phyloP scores from a whole-genome alignment of 2,888 invertebrate species.

The Ischnura elegans region DNA sequence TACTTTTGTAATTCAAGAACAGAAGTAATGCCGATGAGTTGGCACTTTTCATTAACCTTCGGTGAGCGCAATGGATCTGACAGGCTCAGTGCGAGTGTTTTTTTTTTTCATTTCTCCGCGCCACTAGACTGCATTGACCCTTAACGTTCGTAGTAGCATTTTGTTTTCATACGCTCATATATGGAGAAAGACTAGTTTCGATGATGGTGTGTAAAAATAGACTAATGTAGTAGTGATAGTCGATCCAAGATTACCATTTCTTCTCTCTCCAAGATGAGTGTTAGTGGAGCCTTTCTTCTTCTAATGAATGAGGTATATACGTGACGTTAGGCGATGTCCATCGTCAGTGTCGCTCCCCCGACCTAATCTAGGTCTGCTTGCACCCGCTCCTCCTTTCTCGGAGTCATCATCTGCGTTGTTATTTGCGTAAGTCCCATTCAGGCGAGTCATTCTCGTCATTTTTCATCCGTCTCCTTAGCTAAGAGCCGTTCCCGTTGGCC shows the following conservation, averaged over 20 bases:
- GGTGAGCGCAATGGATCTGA: no score
- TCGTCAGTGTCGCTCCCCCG: background rate
- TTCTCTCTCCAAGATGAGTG: background rate
- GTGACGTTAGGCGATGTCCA: background rate
- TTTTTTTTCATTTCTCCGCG: no score
- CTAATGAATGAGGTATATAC: background rate
- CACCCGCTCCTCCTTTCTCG: background rate
- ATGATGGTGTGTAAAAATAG: no score
- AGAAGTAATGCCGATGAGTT: no score
- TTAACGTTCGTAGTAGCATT: no score
- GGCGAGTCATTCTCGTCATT: conserved; percentile 1
- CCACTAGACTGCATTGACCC: no score
- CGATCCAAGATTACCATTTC: background rate
- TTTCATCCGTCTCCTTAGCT: background rate
- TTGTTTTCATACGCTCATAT: no score
- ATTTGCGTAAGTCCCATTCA: background rate
- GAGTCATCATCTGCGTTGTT: background rate
- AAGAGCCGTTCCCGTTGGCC: background rate
- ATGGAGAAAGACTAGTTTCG: no score
- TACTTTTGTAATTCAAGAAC: no score
- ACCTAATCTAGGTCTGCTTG: background rate
- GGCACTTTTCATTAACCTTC: no score
- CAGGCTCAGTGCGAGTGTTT: no score
- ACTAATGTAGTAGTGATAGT: background rate
- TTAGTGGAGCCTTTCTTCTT: background rate